Evolutionary conservation across 2,113 vertebrate species (phyloP).

Genomic region (Verasper variegatus): DNA sequence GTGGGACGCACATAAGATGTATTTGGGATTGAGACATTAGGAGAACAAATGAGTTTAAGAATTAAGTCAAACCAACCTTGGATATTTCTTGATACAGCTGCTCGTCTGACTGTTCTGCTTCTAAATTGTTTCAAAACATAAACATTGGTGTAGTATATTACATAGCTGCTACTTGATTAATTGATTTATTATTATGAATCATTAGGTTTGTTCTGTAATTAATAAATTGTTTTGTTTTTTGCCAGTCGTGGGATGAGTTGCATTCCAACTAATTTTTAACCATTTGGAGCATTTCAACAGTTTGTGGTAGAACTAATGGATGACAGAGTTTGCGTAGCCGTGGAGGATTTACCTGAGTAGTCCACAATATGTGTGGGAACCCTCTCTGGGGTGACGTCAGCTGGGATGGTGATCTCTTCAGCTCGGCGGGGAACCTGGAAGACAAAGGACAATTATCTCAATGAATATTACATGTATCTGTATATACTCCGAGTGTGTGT

Average conservation of each 20-base stretch:
- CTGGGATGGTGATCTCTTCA: conserved; percentile 98
- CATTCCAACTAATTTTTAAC: no score
- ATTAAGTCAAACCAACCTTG: conserved; percentile 83
- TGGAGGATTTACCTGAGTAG: conserved; percentile 89
- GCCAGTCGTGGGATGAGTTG: no score
- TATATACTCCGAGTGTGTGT: neutral
- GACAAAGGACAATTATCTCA: neutral
- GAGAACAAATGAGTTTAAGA: neutral
- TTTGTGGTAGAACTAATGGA: neutral
- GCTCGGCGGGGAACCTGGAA: conserved; percentile 93
- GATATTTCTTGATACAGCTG: conserved; percentile 97
- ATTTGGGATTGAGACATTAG: neutral
- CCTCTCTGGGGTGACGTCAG: conserved; percentile 97
- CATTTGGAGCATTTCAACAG: no score
- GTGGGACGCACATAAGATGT: neutral
- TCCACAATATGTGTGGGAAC: conserved; percentile 99
- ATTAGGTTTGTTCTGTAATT: no score
- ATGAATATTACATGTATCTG: neutral
- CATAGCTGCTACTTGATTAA: neutral
- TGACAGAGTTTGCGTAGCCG: neutral
- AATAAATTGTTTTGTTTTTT: no score
- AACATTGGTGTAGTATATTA: neutral
- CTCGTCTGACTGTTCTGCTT: conserved; percentile 96
- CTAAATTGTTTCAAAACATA: conserved; percentile 76
- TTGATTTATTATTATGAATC: neutral